Conservation (phyloP, 2,113 vertebrate species). For the Cololabis saira region DNA sequence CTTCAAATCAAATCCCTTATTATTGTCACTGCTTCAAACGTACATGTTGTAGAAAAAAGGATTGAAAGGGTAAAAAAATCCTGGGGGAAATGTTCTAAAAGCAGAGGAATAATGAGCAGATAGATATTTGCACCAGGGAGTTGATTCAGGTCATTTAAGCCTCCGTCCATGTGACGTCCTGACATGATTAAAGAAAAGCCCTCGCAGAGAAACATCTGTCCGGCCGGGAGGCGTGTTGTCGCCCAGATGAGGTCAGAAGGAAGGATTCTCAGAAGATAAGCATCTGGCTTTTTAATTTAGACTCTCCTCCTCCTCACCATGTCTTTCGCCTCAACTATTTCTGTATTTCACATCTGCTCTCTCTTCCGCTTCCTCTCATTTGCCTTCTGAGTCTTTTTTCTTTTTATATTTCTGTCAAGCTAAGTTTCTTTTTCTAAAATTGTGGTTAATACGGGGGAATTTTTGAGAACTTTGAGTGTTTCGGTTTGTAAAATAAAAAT, state of each 20-base stretch:
- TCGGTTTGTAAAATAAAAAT: constrained; percentile 19
- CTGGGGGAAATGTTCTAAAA: constrained; percentile 16
- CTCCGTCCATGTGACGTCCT: constrained; percentile 47
- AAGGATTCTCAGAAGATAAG: constrained; percentile 56
- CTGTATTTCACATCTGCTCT: constrained; percentile 10
- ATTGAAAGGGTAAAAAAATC: constrained; percentile 22
- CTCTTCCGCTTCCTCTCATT: background rate
- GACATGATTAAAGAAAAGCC: constrained; percentile 61
- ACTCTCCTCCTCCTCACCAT: constrained; percentile 14
- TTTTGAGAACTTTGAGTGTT: constrained; percentile 42
- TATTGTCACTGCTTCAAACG: constrained; percentile 20
- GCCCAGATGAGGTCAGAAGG: constrained; percentile 54
- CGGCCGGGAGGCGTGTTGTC: constrained; percentile 60
- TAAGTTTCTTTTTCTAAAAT: background rate
- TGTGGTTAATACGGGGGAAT: constrained; percentile 1
- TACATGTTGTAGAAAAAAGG: constrained; percentile 15
- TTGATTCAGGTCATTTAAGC: constrained; percentile 56
- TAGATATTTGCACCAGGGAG: constrained; percentile 19
- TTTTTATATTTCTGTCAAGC: background rate
- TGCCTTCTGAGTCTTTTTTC: background rate
- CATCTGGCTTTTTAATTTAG: constrained; percentile 58
- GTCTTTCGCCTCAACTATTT: constrained; percentile 9
- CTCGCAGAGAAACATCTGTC: constrained; percentile 69
- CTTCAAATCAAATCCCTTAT: too few relatives aligned
- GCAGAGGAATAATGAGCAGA: constrained; percentile 34